These are phyloP conservation scores for Amphipoea oculea DNA, from an alignment of 2,888 invertebrate species.

Conservation along the genomic window DNA sequence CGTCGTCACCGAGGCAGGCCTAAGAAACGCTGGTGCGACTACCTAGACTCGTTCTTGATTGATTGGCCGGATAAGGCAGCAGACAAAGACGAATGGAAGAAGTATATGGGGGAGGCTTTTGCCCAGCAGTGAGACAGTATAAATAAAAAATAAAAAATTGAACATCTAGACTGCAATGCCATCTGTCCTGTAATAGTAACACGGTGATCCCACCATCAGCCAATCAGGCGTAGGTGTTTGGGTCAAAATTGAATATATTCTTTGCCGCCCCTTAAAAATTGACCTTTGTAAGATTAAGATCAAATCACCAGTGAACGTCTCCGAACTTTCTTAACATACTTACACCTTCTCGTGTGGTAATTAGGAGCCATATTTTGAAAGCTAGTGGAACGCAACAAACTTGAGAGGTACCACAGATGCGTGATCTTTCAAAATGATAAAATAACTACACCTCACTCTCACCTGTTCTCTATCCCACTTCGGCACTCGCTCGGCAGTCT, in stretches of 20 bases:
- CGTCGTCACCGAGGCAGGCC: background rate
- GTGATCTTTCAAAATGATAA: background rate
- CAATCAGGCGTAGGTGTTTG: no score
- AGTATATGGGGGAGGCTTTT: background rate
- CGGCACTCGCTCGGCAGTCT: constrained; percentile 94
- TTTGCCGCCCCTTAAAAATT: background rate
- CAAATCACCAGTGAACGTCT: background rate
- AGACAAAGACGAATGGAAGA: background rate
- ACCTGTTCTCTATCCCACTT: constrained; percentile 97
- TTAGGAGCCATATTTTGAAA: background rate
- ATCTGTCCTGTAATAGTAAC: background rate
- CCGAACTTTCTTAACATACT: background rate
- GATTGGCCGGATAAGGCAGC: background rate
- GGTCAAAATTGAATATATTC: background rate
- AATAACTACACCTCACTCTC: constrained; percentile 39
- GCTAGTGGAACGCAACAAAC: background rate
- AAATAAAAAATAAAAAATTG: background rate
- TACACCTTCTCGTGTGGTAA: background rate
- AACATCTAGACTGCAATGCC: background rate
- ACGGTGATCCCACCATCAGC: background rate
- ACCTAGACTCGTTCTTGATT: background rate
- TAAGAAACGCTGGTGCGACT: background rate
- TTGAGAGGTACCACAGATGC: background rate
- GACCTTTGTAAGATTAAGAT: background rate
- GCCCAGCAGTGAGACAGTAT: background rate